These are phyloP conservation scores for Ciona savignyi DNA, from an alignment of 23 tunicate species.

Conservation along the genomic window DNA sequence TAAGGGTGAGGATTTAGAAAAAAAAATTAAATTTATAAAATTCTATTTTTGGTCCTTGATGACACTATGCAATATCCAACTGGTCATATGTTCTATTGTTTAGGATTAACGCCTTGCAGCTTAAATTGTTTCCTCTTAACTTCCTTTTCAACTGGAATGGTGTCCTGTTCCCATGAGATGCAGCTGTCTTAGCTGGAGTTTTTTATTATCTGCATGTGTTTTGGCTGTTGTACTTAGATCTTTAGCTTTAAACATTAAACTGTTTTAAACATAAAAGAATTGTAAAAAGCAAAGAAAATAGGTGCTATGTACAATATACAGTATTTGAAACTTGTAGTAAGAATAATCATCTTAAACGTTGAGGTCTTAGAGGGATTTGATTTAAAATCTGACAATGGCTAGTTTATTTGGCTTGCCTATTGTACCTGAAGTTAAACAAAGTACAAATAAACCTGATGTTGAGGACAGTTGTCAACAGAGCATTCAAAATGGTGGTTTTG, in stretches of 20 bases:
- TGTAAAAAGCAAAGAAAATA: no score
- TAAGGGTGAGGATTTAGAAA: no score
- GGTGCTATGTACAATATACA: no score
- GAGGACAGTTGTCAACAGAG: constrained; percentile 4
- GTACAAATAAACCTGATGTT: constrained; percentile 14
- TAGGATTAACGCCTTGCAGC: neutral
- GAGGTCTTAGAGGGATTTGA: neutral
- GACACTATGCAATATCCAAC: no score
- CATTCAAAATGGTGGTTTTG: no score
- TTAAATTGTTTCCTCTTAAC: neutral
- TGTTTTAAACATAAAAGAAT: neutral
- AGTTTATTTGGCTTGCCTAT: constrained; percentile 8
- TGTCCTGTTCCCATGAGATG: neutral
- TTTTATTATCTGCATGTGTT: no score
- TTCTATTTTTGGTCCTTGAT: neutral
- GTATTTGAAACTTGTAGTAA: no score
- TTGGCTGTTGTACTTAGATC: neutral
- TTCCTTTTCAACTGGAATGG: no score
- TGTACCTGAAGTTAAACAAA: constrained; percentile 15
- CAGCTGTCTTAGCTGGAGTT: no score
- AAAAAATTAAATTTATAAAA: no score
- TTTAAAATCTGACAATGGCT: neutral
- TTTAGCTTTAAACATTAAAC: no score
- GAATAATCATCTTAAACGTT: neutral
- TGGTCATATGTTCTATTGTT: no score